These are phyloP conservation scores for Sturmia bella DNA, from an alignment of 2,888 invertebrate genomes.

Conservation along the genomic window DNA sequence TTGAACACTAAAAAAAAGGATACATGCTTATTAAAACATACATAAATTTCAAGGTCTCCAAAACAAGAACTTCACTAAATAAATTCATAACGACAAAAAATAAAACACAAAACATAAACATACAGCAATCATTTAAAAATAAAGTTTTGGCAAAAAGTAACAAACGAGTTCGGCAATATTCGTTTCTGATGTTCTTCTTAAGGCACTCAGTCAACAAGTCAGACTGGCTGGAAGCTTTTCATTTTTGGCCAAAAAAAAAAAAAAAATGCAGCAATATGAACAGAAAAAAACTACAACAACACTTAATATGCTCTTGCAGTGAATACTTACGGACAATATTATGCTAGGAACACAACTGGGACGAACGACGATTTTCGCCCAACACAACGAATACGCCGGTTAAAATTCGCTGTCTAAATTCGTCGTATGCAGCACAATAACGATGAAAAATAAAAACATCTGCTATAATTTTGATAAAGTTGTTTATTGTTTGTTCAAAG, in stretches of 20 bases:
- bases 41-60: constrained; percentile 69
- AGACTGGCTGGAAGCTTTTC: constrained; percentile 69
- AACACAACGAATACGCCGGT: too few relatives aligned
- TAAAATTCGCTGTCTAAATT: too few relatives aligned
- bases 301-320: constrained; percentile 13
- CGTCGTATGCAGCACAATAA: too few relatives aligned
- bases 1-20: constrained; percentile 56
- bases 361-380: too few relatives aligned
- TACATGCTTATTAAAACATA: constrained; percentile 41
- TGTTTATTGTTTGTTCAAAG: too few relatives aligned
- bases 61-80: constrained; percentile 36
- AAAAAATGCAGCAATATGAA: too few relatives aligned
- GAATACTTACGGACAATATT: constrained; percentile 44
- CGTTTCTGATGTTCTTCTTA: constrained; percentile 18
- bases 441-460: too few relatives aligned
- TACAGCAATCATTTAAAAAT: constrained; percentile 48
- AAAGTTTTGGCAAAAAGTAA: constrained; percentile 30
- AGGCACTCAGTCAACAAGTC: constrained; percentile 68
- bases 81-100: constrained; percentile 45
- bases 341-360: too few relatives aligned
- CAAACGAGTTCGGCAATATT: constrained; percentile 10
- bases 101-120: constrained; percentile 38
- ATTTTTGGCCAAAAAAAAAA: constrained; percentile 38
- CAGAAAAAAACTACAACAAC: constrained; percentile 15
- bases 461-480: too few relatives aligned